Evolutionary conservation across 2,797 vertebrate genomes (phyloP).

Genomic region (Silurus lanzhouensis): DNA sequence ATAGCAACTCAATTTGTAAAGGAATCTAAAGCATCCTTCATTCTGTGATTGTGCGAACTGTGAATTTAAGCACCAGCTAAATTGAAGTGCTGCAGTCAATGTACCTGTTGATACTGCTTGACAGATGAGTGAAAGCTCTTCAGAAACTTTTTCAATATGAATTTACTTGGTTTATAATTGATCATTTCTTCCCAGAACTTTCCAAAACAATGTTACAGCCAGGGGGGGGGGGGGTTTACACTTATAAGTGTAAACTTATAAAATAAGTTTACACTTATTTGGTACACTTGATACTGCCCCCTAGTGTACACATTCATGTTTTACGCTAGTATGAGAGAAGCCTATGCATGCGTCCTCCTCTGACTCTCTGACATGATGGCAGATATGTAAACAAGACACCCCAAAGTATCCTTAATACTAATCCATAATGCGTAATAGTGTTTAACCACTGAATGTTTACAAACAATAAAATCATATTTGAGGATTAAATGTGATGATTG

Average conservation of each 20-base stretch:
- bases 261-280: no score
- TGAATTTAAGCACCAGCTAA: neutral
- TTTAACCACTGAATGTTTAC: neutral
- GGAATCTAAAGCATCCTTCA: neutral
- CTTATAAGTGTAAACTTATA: no score
- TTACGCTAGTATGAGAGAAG: no score
- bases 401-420: neutral
- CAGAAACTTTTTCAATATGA: neutral
- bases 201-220: neutral
- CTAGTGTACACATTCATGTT: neutral
- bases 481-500: neutral
- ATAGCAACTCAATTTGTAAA: neutral
- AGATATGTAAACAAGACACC: neutral
- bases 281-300: neutral
- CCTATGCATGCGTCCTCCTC: neutral
- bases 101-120: slow-evolving; percentile 1
- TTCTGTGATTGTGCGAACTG: neutral
- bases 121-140: neutral
- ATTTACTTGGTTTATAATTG: neutral
- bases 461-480: neutral
- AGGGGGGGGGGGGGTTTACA: no score
- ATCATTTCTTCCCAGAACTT: neutral
- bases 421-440: neutral
- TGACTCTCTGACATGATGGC: neutral
- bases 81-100: neutral